These are phyloP conservation scores for Vidua chalybeata DNA, from an alignment of 2,113 vertebrate species.

Conservation along the genomic window DNA sequence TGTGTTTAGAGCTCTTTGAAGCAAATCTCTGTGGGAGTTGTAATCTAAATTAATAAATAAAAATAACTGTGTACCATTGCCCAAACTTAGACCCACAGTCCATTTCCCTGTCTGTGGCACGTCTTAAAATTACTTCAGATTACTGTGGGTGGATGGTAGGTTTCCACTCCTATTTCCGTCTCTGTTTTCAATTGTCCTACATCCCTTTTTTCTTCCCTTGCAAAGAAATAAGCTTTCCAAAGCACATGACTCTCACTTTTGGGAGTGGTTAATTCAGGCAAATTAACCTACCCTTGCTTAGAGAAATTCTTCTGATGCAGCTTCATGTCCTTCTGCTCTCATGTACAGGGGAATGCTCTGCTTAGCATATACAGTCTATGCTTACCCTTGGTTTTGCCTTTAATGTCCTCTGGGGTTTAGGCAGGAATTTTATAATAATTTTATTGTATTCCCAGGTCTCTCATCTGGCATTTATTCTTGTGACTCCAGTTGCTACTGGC, in stretches of 20 bases:
- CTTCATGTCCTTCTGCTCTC: neutral
- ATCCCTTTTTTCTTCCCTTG: neutral
- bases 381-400: neutral
- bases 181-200: neutral
- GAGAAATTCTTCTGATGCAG: neutral
- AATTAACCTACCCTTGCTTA: neutral
- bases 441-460: conserved; percentile 62
- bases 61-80: neutral
- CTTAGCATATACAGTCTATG: neutral
- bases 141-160: rapidly evolving
- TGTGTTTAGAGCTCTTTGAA: neutral
- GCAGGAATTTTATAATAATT: conserved; percentile 25
- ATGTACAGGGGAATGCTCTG: rapidly evolving
- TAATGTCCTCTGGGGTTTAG: neutral
- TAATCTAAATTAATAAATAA: neutral
- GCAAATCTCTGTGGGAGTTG: neutral
- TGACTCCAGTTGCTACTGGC: conserved; percentile 77
- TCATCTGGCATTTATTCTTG: conserved; percentile 79
- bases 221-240: neutral
- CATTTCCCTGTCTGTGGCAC: neutral
- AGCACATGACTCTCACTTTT: neutral
- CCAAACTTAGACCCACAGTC: neutral
- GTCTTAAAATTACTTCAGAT: neutral
- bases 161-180: neutral
- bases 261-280: neutral